These are phyloP conservation scores for Piaya cayana DNA, from an alignment of 2,113 vertebrate genomes.

Conservation along the genomic window DNA sequence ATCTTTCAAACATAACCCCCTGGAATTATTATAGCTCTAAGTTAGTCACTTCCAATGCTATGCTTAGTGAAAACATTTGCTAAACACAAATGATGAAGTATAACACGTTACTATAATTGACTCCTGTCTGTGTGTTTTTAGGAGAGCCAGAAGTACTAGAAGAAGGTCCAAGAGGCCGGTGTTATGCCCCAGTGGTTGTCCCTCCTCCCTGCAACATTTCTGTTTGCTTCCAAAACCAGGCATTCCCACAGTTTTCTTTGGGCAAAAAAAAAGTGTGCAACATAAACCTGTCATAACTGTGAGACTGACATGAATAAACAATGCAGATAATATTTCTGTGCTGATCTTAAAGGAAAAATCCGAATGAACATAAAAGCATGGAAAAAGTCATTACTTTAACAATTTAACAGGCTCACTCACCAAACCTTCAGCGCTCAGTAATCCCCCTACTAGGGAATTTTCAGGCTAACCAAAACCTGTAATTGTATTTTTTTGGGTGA, in stretches of 20 bases:
- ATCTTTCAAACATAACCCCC: not conserved
- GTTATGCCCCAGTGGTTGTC: not conserved
- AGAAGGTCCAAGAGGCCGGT: not conserved
- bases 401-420: not conserved
- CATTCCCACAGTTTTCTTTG: not conserved
- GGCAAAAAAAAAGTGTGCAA: not conserved
- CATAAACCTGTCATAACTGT: constrained; percentile 23
- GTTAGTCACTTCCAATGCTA: not conserved
- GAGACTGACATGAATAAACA: constrained; percentile 31
- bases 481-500: not conserved
- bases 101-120: not conserved
- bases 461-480: not conserved
- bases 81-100: not conserved
- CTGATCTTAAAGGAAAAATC: not conserved
- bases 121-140: not conserved
- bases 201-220: not conserved
- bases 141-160: not conserved
- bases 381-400: not conserved
- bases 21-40: not conserved
- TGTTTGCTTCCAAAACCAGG: not conserved
- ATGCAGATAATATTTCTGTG: not conserved
- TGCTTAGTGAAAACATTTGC: not conserved
- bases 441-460: constrained; percentile 7
- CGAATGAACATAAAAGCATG: not conserved
- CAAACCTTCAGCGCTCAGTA: not conserved